Base-by-base conservation (phyloP, 2,797 vertebrate genomes). In the Neomorphus geoffroyi region DNA sequence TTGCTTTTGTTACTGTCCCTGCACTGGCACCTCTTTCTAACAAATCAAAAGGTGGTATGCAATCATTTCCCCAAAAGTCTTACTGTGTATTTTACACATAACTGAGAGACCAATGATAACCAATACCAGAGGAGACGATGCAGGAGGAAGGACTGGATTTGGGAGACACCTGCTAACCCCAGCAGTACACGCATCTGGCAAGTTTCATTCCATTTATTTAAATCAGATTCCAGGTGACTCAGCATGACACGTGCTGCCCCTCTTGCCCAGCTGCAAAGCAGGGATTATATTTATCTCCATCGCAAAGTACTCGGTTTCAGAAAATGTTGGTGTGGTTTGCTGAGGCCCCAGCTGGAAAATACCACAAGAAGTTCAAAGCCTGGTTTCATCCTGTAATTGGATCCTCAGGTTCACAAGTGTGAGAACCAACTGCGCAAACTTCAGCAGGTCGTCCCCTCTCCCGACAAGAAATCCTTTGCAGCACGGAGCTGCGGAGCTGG, bases 351-450 rank as follows among this genome's bases (percentile, higher is more conserved):
- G 92, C 86, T 95, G 94, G 86, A 69, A 80, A 96, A 96, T 92
- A 95, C 94, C 96, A 92, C 83, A 11, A 92, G 94, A 90, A 89
- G 84, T 96, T 97, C 91, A 97, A 96, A 97, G 93, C 71, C 1
- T 6, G 6, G 81, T 85, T 92, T 86, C 92, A 89, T 93, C 93
- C 79, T 91, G 93, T 94, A 96, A 96, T 28, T 15, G 61, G 94
- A 96, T 74, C 96, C 85, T 70, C 79, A 35, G 93, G 86, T 82
- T 96, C 93, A 94, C 94, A 95, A 96, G 93, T 92, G 95, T 86
- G 91, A 85, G 86, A 91, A 80, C 88, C 93, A 96, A 91, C 92
- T 95, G 94, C 92, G 93, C 67, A n/a, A 83, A 51, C 94, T 89
- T 69, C 3, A 28, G 66, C 0, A 1, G 89, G 92, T 33, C 1